A percentile compares a stretch with the other conserved stretches of the same genome.
Evolutionary conservation across 1,140 invertebrate genomes (phyloP).

Genomic region (Neodiprion lecontei): DNA sequence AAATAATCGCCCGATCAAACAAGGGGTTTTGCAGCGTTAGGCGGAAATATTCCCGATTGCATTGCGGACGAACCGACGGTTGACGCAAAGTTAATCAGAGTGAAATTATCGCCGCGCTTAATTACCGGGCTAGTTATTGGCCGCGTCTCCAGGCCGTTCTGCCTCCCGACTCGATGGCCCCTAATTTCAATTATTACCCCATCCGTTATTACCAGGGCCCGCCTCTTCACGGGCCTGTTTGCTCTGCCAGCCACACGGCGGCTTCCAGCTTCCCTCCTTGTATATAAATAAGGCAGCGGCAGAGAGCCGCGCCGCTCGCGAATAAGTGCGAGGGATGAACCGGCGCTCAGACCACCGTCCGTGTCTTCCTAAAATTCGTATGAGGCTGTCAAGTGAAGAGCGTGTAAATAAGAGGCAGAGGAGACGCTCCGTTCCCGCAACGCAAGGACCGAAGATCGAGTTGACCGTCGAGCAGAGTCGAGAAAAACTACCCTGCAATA

Average conservation of each 20-base stretch:
- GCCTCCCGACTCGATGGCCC: background rate
- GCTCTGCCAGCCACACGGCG: background rate
- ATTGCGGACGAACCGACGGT: background rate
- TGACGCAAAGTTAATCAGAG: conserved; percentile 7
- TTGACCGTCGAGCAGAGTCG: background rate
- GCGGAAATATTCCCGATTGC: background rate
- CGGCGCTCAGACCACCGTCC: too few relatives aligned
- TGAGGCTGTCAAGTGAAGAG: conserved; percentile 7
- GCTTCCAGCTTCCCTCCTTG: background rate
- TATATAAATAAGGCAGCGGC: conserved; percentile 1
- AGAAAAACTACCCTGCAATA: background rate
- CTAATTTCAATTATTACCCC: conserved; percentile 7
- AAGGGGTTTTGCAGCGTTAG: too few relatives aligned
- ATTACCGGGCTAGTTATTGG: conserved; percentile 7
- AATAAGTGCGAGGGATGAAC: too few relatives aligned
- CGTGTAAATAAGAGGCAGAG: background rate
- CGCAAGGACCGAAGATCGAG: background rate
- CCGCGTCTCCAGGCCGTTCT: background rate
- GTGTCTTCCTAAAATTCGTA: background rate
- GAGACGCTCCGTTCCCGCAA: too few relatives aligned
- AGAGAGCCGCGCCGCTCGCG: background rate
- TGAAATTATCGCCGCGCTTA: conserved; percentile 1
- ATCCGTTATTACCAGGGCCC: background rate
- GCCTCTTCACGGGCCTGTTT: background rate
- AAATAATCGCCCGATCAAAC: too few relatives aligned